These are phyloP conservation scores for Ivindomyrus marchei DNA, from an alignment of 2,113 vertebrate species.

Conservation along the genomic window DNA sequence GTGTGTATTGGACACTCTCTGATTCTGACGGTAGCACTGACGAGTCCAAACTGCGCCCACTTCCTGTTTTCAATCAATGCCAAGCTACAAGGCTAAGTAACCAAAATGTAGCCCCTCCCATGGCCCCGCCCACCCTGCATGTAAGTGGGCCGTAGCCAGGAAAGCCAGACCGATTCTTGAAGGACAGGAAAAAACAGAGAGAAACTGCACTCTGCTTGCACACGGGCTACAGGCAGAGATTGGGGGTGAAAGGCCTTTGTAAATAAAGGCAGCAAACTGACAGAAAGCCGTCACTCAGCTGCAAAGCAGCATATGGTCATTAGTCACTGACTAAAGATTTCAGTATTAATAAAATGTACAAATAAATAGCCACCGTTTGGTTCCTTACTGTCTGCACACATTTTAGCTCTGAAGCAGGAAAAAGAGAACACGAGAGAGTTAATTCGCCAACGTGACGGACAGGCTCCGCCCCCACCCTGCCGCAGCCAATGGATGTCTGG, in stretches of 20 bases:
- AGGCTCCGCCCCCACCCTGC: not conserved
- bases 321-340: slow-evolving; percentile 98
- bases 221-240: slow-evolving; percentile 38
- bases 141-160: not conserved
- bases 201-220: slow-evolving; percentile 51
- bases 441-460: not conserved
- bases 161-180: not conserved
- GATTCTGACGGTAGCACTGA: not conserved
- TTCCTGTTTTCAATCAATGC: not conserved
- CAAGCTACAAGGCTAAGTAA: not conserved
- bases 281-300: slow-evolving; percentile 80
- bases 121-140: not conserved
- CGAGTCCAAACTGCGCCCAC: not conserved
- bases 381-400: slow-evolving; percentile 34
- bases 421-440: slow-evolving; percentile 1
- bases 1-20: not conserved
- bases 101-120: not conserved
- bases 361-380: slow-evolving; percentile 82
- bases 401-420: slow-evolving; percentile 16
- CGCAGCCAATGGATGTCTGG: not conserved
- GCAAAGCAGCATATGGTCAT: slow-evolving; percentile 92
- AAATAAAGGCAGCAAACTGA: slow-evolving; percentile 92
- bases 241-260: slow-evolving; percentile 70
- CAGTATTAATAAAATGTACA: slow-evolving; percentile 75
- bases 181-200: slow-evolving; percentile 38